Conservation (phyloP, 1,140 invertebrate genomes). For the Hycleus phaleratus region DNA sequence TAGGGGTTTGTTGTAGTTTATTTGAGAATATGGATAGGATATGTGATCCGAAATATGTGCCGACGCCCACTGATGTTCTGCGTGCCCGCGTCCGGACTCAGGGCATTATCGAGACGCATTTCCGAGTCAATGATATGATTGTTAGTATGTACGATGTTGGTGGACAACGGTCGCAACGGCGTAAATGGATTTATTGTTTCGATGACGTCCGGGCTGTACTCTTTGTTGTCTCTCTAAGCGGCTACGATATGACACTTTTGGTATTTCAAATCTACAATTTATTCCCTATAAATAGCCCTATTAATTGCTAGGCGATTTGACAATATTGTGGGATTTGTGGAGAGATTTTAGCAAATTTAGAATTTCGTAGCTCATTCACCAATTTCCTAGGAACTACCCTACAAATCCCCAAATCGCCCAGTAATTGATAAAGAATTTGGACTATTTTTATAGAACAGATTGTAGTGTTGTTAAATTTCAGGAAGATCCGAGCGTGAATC, state of each 20-base stretch:
- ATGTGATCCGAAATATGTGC: slow-evolving; percentile 57
- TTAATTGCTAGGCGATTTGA: not conserved
- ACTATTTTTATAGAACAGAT: too few relatives aligned
- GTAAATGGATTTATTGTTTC: slow-evolving; percentile 71
- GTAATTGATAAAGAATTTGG: too few relatives aligned
- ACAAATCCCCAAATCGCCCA: too few relatives aligned
- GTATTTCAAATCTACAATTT: slow-evolving; percentile 31
- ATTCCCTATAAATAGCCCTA: not conserved
- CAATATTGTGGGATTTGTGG: too few relatives aligned
- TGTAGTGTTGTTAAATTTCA: slow-evolving; percentile 24
- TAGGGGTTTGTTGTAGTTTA: slow-evolving; percentile 44
- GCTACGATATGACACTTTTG: slow-evolving; percentile 58
- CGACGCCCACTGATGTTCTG: slow-evolving; percentile 64
- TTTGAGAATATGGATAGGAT: slow-evolving; percentile 64
- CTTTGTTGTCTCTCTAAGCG: slow-evolving; percentile 59
- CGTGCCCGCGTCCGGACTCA: slow-evolving; percentile 65
- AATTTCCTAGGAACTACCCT: too few relatives aligned
- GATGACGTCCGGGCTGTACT: slow-evolving; percentile 58
- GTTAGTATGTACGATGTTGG: slow-evolving; percentile 58
- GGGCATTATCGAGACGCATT: slow-evolving; percentile 70
- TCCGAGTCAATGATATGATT: slow-evolving; percentile 59
- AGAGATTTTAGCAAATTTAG: too few relatives aligned
- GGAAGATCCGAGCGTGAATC: slow-evolving; percentile 58
- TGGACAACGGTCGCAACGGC: slow-evolving; percentile 63
- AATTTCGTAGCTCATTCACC: too few relatives aligned